Conservation (phyloP, 2,888 invertebrate genomes). For the Tuberolachnus salignus region DNA sequence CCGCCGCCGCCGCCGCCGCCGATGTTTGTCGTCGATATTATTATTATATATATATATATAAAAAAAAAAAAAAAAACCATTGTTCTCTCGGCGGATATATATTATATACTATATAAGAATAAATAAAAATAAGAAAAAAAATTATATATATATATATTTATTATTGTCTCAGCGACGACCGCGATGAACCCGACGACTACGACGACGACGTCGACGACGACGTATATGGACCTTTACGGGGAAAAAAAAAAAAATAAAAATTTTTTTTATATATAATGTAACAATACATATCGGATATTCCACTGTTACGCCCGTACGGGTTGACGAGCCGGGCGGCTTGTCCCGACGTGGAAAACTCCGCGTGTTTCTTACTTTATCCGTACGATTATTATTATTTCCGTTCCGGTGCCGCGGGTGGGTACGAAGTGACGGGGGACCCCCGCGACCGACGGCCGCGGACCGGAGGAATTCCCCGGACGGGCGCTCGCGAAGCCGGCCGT, state of each 20-base stretch:
- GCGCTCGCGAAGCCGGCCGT: neutral
- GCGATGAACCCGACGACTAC: conserved; percentile 9
- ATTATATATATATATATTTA: neutral
- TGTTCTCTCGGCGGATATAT: neutral
- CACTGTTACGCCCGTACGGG: neutral
- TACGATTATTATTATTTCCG: too few relatives aligned
- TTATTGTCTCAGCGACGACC: conserved; percentile 27
- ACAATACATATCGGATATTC: too few relatives aligned
- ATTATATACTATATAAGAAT: too few relatives aligned
- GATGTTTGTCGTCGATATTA: conserved; percentile 3
- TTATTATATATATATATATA: too few relatives aligned
- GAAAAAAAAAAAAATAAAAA: too few relatives aligned
- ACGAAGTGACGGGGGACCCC: too few relatives aligned
- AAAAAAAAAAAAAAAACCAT: too few relatives aligned
- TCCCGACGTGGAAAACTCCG: neutral
- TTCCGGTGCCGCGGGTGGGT: too few relatives aligned
- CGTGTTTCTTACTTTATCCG: too few relatives aligned
- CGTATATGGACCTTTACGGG: conserved; percentile 24
- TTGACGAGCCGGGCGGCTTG: neutral
- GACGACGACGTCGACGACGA: conserved; percentile 20
- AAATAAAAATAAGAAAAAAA: too few relatives aligned
- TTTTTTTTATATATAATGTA: neutral
- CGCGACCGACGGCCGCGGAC: neutral
- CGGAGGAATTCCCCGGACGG: neutral
- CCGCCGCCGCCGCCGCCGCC: too few relatives aligned